Conservation (phyloP, 2,888 invertebrate species). For the Trachelus stipa region DNA sequence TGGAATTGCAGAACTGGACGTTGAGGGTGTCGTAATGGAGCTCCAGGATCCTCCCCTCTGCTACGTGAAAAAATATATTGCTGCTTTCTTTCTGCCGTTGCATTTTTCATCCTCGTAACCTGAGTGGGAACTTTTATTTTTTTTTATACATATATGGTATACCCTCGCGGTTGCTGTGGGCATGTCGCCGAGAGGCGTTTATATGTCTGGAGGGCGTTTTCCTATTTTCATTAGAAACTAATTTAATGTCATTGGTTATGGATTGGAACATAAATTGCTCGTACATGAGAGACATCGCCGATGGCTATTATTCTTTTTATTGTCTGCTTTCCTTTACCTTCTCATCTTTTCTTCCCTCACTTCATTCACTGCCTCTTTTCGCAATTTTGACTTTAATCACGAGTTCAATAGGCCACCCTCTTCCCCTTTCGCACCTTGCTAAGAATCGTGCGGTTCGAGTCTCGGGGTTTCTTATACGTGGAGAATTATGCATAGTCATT, state of each 20-base stretch:
- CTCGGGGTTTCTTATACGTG: not conserved
- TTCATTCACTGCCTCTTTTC: not conserved
- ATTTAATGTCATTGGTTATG: not conserved
- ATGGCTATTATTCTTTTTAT: not conserved
- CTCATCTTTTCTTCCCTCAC: not conserved
- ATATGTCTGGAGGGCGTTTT: not conserved
- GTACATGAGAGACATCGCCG: not conserved
- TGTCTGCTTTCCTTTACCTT: not conserved
- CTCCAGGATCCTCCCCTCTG: constrained; percentile 34
- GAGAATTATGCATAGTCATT: not conserved
- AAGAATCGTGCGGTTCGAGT: not conserved
- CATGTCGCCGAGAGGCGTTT: not conserved
- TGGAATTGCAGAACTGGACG: constrained; percentile 32
- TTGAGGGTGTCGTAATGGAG: constrained; percentile 44
- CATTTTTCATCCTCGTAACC: constrained; percentile 38
- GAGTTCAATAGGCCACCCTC: not conserved
- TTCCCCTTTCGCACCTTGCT: not conserved
- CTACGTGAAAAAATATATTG: constrained; percentile 40
- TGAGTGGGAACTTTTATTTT: not conserved
- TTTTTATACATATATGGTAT: too few relatives aligned
- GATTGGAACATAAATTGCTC: not conserved
- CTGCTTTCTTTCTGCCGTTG: constrained; percentile 34
- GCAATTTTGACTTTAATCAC: not conserved
- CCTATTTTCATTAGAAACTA: not conserved
- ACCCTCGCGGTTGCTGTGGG: not conserved